Evolutionary conservation across 2,888 invertebrate genomes (phyloP), one percentile per base, ranked within the genome.

Genomic region (Cosmia pyralina): DNA sequence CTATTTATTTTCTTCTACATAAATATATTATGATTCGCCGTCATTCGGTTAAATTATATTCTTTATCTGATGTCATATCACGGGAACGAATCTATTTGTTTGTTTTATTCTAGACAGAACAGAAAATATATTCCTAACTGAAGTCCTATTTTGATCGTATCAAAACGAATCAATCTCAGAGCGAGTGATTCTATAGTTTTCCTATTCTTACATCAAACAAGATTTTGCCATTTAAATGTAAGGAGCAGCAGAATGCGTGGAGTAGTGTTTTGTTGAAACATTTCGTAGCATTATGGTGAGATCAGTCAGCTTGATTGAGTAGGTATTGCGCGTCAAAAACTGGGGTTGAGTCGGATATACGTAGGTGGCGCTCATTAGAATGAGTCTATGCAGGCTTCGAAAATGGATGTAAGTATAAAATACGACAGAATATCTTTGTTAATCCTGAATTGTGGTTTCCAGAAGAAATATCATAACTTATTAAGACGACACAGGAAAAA

Each of bases 221-320:
- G 68, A 81, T 74, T 57, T 70, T 69, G 75, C 63, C 17, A 83
- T 81, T 81, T 83, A 83, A 83, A 81, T 81, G 79, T 79, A 81
- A 79, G 11, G 72, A 72, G 19, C 64, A 55, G 53, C 34, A 48
- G 53, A 79, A 79, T 72, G 69, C 59, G 50, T 83, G 68, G 55
- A 66, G 68, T 19, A 50, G 44, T 53, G n/a, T 60, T 67, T 53
- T 68, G 58, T 68, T 52, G 22, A 38, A 66, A 63, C 19, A n/a
- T 73, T 65, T 72, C 22, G 48, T 28, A 59, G 52, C 69, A 71
- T 71, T 66, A 70, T 77, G 60, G 44, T 28, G 52, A 57, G 28
- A 79, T 79, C 53, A 58, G 79, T 62, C 55, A 74, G 70, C 46
- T 64, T 17, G 57, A 34, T 44, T 44, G 53, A 58, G n/a, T n/a